Evolutionary conservation across 35 echinoderm and acorn worm species (phyloP).

Genomic region (Holothuria glaberrima): DNA sequence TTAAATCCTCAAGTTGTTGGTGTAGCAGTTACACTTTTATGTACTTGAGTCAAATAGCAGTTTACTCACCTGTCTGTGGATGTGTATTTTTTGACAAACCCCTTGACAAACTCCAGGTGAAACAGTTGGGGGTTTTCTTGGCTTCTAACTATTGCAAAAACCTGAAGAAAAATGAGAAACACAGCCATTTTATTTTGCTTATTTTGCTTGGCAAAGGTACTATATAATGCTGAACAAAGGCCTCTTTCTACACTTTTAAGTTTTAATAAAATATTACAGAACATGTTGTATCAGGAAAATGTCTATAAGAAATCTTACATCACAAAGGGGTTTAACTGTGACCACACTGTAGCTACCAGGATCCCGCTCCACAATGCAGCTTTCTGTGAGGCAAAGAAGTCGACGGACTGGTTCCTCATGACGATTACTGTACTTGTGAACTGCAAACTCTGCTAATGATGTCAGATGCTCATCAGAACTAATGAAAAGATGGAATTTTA

Average conservation of each 20-base stretch:
- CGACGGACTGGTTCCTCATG: conserved; percentile 75
- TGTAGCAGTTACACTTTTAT: too few species aligned
- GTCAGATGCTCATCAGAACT: conserved; percentile 94
- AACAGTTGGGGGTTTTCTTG: conserved; percentile 92
- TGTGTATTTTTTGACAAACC: conserved; percentile 75
- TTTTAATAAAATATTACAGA: too few species aligned
- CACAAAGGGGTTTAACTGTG: conserved; percentile 89
- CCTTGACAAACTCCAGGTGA: conserved; percentile 91
- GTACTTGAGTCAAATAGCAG: not conserved
- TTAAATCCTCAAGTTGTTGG: too few species aligned
- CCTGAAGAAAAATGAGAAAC: too few species aligned
- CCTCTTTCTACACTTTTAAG: too few species aligned
- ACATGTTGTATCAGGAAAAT: too few species aligned
- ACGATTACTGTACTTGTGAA: conserved; percentile 80
- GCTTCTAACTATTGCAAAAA: conserved; percentile 94
- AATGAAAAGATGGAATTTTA: conserved; percentile 12
- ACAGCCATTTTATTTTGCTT: too few species aligned
- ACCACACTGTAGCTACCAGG: conserved; percentile 92
- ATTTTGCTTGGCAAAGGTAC: too few species aligned
- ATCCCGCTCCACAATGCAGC: conserved; percentile 94
- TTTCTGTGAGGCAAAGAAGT: conserved; percentile 90
- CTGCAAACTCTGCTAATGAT: conserved; percentile 91
- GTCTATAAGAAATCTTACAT: conserved; percentile 70
- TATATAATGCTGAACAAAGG: too few species aligned
- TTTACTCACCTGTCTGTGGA: conserved; percentile 89